phyloP scores from a whole-genome alignment of 2,888 invertebrate genomes.

The Ornithoptera priamus region DNA sequence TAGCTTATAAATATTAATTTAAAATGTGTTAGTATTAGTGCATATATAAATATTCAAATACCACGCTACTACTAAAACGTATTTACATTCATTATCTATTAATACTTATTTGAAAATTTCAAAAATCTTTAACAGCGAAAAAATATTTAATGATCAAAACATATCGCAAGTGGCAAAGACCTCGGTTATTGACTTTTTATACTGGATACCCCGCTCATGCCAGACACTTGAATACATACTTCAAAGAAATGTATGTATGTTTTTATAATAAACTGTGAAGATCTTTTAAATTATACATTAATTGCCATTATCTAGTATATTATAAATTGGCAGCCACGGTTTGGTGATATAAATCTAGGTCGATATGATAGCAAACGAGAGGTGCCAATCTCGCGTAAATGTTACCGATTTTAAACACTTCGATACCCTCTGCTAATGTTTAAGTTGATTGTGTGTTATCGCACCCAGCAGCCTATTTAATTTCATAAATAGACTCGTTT shows the following conservation, averaged over 20 bases:
- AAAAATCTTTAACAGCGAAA: too few species aligned
- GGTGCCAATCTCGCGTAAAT: slow-evolving; percentile 1
- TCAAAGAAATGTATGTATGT: background rate
- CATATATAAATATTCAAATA: too few species aligned
- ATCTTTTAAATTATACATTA: background rate
- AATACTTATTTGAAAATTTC: too few species aligned
- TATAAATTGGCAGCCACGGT: background rate
- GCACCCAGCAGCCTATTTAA: slow-evolving; percentile 2
- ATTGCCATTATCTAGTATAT: background rate
- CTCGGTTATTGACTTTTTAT: too few species aligned
- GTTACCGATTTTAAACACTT: background rate
- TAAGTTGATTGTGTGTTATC: slow-evolving; percentile 18
- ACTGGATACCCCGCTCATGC: too few species aligned
- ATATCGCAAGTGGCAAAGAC: too few species aligned
- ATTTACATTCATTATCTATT: too few species aligned
- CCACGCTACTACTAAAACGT: too few species aligned
- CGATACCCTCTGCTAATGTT: slow-evolving; percentile 10
- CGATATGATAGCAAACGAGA: background rate
- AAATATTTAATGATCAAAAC: too few species aligned
- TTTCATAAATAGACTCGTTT: slow-evolving; percentile 10
- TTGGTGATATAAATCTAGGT: slow-evolving; percentile 1
- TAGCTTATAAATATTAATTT: too few species aligned
- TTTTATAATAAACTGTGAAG: background rate
- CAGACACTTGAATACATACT: background rate
- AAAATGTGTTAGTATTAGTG: too few species aligned